These are phyloP conservation scores for Podarcis cretensis DNA, from an alignment of 2,113 vertebrate genomes.

Conservation along the genomic window DNA sequence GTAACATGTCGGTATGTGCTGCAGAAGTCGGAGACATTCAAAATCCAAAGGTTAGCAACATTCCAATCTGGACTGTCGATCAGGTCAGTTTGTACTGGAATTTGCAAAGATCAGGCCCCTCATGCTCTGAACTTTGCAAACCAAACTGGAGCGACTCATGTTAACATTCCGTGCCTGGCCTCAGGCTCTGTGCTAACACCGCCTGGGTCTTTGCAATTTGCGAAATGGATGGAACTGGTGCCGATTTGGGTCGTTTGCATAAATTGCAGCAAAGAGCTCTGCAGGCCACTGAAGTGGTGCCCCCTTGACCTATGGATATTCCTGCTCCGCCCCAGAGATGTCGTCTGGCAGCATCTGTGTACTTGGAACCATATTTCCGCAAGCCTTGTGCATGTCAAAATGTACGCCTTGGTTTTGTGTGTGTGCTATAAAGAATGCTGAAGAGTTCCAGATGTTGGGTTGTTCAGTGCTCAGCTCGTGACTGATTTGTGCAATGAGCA, in stretches of 20 bases:
- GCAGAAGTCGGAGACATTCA: too few species aligned
- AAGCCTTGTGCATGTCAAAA: neutral
- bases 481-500: neutral
- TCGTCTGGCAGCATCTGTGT: neutral
- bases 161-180: neutral
- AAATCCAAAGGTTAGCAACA: too few species aligned
- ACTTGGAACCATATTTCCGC: neutral
- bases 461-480: neutral
- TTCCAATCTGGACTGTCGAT: too few species aligned
- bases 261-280: neutral
- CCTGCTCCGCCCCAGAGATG: neutral
- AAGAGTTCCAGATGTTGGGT: too few species aligned
- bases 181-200: neutral
- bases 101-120: too few species aligned
- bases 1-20: too few species aligned
- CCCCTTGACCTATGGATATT: neutral
- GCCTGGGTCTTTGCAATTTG: neutral
- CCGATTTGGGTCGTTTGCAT: neutral
- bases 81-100: too few species aligned
- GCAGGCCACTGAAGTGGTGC: neutral
- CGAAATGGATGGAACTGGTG: neutral
- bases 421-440: neutral
- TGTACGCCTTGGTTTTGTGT: neutral
- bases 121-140: neutral
- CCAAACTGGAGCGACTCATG: neutral